phyloP scores from a whole-genome alignment of 2,113 vertebrate species.

The Leuciscus idus region DNA sequence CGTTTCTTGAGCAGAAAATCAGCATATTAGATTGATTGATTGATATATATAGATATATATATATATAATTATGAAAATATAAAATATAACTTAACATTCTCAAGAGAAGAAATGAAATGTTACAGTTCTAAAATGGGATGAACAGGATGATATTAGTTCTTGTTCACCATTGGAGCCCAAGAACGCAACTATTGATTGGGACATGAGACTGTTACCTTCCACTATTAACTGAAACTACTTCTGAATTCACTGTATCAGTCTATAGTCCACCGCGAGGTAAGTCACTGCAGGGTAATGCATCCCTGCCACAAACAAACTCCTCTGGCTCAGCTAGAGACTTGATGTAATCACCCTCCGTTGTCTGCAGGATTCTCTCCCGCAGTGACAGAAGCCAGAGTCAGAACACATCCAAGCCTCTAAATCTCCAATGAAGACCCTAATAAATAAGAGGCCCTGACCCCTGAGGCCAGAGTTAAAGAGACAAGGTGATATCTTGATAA shows the following conservation, averaged over 20 bases:
- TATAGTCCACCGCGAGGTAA: constrained; percentile 12
- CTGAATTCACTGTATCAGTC: not conserved
- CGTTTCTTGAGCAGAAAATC: too few relatives aligned
- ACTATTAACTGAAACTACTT: not conserved
- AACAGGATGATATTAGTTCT: not conserved
- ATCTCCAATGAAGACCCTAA: constrained; percentile 12
- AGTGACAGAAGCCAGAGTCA: not conserved
- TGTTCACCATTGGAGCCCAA: not conserved
- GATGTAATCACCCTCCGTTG: not conserved
- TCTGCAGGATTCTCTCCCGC: constrained; percentile 6
- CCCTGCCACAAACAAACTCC: constrained; percentile 20
- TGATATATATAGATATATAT: too few relatives aligned
- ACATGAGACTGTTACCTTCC: not conserved
- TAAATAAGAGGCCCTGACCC: constrained; percentile 26
- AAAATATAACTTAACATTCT: not conserved
- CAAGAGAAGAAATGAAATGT: not conserved
- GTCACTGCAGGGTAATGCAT: constrained; percentile 3
- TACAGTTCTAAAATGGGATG: not conserved
- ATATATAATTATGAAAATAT: not conserved
- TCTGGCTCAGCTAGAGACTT: constrained; percentile 11
- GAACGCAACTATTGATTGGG: not conserved
- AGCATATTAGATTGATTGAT: too few relatives aligned
- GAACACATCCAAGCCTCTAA: constrained; percentile 4
- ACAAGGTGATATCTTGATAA: constrained; percentile 29
- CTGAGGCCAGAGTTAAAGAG: constrained; percentile 12